Percentiles rank a stretch among this genome's conserved stretches.
Evolutionary conservation across 2,888 invertebrate genomes (phyloP).

Genomic region (Mesorhabditis belari): DNA sequence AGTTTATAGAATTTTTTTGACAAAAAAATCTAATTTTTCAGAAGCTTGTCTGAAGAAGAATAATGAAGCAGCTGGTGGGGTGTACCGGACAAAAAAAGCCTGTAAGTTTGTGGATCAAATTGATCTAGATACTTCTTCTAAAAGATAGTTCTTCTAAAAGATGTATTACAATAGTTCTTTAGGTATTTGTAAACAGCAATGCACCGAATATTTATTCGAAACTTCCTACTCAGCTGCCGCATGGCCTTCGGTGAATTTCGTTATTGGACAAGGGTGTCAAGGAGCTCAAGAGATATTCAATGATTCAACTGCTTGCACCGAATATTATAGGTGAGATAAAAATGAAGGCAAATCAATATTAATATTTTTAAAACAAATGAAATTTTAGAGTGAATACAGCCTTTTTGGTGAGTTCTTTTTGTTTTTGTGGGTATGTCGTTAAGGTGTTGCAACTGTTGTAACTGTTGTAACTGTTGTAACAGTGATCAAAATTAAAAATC

Average conservation of each 20-base stretch:
- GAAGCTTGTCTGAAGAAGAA: constrained; percentile 41
- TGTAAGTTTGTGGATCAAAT: constrained; percentile 26
- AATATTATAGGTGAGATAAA: constrained; percentile 33
- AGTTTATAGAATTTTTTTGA: constrained; percentile 14
- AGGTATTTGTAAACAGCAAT: constrained; percentile 33
- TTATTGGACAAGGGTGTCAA: constrained; percentile 47
- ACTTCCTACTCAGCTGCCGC: constrained; percentile 52
- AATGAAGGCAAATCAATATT: background rate
- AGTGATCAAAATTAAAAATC: no score
- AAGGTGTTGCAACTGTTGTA: no score
- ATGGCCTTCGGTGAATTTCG: constrained; percentile 52
- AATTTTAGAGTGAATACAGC: background rate
- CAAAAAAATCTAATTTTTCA: constrained; percentile 7
- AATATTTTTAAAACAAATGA: background rate
- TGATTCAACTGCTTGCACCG: constrained; percentile 46
- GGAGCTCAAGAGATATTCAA: constrained; percentile 42
- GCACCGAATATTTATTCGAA: constrained; percentile 51
- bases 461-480: no score
- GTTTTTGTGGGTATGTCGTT: no score
- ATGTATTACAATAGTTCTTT: background rate
- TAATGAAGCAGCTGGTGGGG: constrained; percentile 44
- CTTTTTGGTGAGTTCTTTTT: constrained; percentile 9
- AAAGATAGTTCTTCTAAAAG: no score
- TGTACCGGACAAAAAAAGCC: constrained; percentile 43
- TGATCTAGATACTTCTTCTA: no score